Base-by-base conservation (phyloP, 2,888 invertebrate genomes). In the Quadroppia sp. region DNA sequence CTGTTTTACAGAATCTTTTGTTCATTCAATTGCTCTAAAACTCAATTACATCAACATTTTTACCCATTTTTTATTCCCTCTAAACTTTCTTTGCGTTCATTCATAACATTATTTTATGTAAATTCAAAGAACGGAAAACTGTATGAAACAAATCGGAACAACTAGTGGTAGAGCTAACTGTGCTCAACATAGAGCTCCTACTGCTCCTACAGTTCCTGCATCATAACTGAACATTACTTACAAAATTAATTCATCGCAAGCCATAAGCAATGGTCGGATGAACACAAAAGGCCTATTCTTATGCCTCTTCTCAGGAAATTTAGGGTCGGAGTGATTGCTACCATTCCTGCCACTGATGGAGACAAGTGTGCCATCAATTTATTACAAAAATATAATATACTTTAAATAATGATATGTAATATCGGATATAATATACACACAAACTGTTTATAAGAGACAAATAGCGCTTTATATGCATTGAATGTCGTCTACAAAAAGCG, bases 371-470 rank as follows among this genome's bases (percentile, higher is more conserved):
- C 40, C 67, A 67, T 67, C 67, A 67, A 67, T 67, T 67, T 67
- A 67, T 67, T 67, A 67, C 67, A 67, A 67, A 67, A 67, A 67
- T 67, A 67, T 67, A 40, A 67, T 67, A 67, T 67, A 67, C 67
- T 61, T 67, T 42, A 67, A 40, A 67, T 67, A 59, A 59, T 59
- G 59, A 30, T 53, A 53, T 53, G 53, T 23, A 13, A 53, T 53
- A 53, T 53, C 53, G 53, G 23, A 53, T 4, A 53, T n/a, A 53
- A 53, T 53, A 53, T 25, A 53, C 20, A 25, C 20, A 53, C 13
- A 53, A 13, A 53, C 11, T 9, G 23, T 53, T 23, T n/a, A n/a
- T n/a, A n/a, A 25, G 11, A 53, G 23, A 53, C 7, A 25, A 53
- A 53, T 25, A 25, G 53, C 53, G 23, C 25, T 53, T 20, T 53